phyloP scores from a whole-genome alignment of 2,888 invertebrate species.

The Sicus ferrugineus region DNA sequence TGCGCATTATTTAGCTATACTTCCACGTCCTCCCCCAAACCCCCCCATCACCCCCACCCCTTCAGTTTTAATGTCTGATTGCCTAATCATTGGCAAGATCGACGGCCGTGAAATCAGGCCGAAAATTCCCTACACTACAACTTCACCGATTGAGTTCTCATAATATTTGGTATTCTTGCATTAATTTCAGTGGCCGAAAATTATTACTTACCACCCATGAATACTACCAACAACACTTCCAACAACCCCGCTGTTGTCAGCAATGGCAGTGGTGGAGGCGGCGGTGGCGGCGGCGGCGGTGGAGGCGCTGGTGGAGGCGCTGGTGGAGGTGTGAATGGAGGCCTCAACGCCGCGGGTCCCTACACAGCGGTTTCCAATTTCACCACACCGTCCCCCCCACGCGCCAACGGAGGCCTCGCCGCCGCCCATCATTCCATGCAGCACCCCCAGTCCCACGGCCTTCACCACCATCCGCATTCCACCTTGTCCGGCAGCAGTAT shows the following conservation, averaged over 20 bases:
- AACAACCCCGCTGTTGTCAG: constrained; percentile 46
- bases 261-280: constrained; percentile 44
- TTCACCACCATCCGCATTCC: constrained; percentile 53
- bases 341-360: constrained; percentile 38
- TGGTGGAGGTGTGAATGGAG: constrained; percentile 46
- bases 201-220: constrained; percentile 64
- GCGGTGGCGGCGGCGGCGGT: constrained; percentile 41
- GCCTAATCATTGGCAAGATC: too few relatives aligned
- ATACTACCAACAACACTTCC: constrained; percentile 49
- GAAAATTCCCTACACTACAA: too few relatives aligned
- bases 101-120: too few relatives aligned
- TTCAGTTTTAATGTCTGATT: too few relatives aligned
- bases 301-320: constrained; percentile 36
- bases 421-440: constrained; percentile 63
- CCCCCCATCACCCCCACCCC: too few relatives aligned
- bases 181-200: constrained; percentile 71
- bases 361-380: constrained; percentile 61
- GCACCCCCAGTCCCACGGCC: constrained; percentile 59
- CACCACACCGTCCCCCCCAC: constrained; percentile 62
- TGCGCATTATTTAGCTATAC: too few relatives aligned
- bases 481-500: constrained; percentile 46
- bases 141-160: too few relatives aligned
- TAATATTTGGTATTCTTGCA: too few relatives aligned
- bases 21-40: too few relatives aligned
- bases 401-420: constrained; percentile 47